phyloP scores from a whole-genome alignment of 1,140 invertebrate species.

The Neodiprion lecontei region DNA sequence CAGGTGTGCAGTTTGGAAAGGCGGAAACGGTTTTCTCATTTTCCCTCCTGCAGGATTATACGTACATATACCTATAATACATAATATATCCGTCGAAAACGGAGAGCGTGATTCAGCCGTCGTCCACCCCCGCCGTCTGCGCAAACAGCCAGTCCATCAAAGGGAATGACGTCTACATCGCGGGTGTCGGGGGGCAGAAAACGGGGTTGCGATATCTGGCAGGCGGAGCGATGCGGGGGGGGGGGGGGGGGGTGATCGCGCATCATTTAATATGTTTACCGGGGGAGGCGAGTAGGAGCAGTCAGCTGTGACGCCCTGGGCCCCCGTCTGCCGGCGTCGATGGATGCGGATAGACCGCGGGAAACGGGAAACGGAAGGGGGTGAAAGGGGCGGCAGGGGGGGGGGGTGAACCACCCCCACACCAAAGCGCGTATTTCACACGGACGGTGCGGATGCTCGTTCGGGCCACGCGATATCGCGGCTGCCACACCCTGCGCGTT shows the following conservation, averaged over 20 bases:
- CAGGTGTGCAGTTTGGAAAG: too few species aligned
- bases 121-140: neutral
- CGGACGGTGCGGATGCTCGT: neutral
- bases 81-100: neutral
- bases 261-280: constrained; percentile 3
- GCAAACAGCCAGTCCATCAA: constrained; percentile 2
- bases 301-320: neutral
- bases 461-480: neutral
- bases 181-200: neutral
- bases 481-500: neutral
- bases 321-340: neutral
- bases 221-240: neutral
- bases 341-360: neutral
- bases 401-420: too few species aligned
- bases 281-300: neutral
- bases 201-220: neutral
- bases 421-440: neutral
- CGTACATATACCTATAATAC: too few species aligned
- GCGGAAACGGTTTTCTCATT: too few species aligned
- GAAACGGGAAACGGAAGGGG: too few species aligned
- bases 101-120: neutral
- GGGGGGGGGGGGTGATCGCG: neutral
- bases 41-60: too few species aligned
- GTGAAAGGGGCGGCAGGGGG: neutral
- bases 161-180: neutral